These are phyloP conservation scores for Zaprionus ghesquierei DNA, from an alignment of 1,140 invertebrate species.

Conservation along the genomic window DNA sequence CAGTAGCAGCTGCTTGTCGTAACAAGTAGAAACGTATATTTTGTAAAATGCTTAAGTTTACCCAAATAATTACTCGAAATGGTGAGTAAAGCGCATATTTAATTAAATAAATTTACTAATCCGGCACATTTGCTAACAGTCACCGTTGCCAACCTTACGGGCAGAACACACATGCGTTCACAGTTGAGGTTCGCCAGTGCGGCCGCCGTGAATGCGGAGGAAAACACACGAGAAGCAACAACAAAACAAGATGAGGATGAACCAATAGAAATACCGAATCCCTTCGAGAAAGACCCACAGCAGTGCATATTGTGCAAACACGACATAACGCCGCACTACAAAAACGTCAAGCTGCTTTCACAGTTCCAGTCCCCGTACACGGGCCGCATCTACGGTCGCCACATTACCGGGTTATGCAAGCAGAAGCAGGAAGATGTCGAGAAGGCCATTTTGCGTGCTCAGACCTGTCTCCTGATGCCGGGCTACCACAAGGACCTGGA, in stretches of 20 bases:
- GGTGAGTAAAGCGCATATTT: slow-evolving; percentile 23
- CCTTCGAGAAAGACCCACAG: slow-evolving; percentile 89
- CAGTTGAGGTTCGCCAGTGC: slow-evolving; percentile 41
- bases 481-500: slow-evolving; percentile 89
- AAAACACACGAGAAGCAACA: not conserved
- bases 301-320: slow-evolving; percentile 95
- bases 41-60: slow-evolving; percentile 57
- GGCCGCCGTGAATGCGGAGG: slow-evolving; percentile 3
- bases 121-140: not conserved
- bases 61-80: slow-evolving; percentile 46
- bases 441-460: slow-evolving; percentile 88
- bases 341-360: slow-evolving; percentile 94
- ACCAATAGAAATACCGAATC: slow-evolving; percentile 90
- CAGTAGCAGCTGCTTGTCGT: not conserved
- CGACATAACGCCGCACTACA: slow-evolving; percentile 93
- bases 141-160: slow-evolving; percentile 28
- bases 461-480: slow-evolving; percentile 90
- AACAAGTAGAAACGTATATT: slow-evolving; percentile 3
- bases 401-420: slow-evolving; percentile 94
- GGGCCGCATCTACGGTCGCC: slow-evolving; percentile 93
- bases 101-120: not conserved
- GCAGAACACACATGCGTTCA: slow-evolving; percentile 8
- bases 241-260: slow-evolving; percentile 71
- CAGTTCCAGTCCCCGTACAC: slow-evolving; percentile 98
- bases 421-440: slow-evolving; percentile 88